Conservation (phyloP, 2,888 invertebrate genomes). For the Vesta saturnalis region DNA sequence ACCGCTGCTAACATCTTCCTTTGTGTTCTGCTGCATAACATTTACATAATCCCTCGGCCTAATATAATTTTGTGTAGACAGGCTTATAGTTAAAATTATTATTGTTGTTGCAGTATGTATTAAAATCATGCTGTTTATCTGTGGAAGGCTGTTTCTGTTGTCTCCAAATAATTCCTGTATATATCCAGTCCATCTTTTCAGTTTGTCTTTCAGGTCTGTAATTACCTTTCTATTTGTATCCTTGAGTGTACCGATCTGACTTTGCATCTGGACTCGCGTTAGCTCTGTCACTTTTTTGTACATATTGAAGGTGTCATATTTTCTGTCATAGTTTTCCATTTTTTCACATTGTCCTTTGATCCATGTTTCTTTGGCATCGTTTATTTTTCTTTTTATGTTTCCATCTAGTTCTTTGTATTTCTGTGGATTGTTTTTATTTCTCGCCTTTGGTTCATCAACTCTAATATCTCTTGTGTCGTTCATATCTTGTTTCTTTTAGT, state of each 20-base stretch:
- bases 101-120: too few species aligned
- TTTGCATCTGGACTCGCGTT: neutral
- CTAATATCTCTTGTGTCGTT: neutral
- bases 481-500: neutral
- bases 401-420: neutral
- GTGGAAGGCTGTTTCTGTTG: too few species aligned
- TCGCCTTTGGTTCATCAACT: neutral
- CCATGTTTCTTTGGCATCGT: neutral
- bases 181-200: too few species aligned
- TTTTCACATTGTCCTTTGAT: neutral
- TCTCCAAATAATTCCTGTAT: too few species aligned
- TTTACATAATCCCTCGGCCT: too few species aligned
- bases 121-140: too few species aligned
- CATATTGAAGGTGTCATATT: neutral
- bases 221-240: neutral
- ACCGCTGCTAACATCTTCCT: too few species aligned
- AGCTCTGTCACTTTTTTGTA: neutral
- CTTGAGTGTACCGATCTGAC: neutral
- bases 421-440: too few species aligned
- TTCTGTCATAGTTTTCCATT: neutral
- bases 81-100: too few species aligned
- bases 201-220: too few species aligned
- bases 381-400: neutral
- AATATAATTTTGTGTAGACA: too few species aligned
- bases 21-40: too few species aligned